phyloP scores from a whole-genome alignment of 2,113 vertebrate genomes.

The Trochalopteron elliotii region DNA sequence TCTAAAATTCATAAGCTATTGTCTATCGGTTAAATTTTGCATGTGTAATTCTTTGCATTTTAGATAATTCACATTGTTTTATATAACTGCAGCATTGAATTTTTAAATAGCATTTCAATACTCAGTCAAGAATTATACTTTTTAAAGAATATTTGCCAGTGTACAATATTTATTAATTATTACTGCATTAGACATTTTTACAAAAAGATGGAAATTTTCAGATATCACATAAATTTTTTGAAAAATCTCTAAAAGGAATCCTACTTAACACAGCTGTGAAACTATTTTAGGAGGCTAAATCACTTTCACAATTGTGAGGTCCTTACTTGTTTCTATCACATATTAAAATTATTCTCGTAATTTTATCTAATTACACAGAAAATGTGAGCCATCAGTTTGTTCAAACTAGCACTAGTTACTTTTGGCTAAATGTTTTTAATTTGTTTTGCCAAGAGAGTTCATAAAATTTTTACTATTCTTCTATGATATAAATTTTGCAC shows the following conservation, averaged over 20 bases:
- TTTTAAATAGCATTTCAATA: conserved; percentile 44
- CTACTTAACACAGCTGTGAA: conserved; percentile 56
- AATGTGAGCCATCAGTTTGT: conserved; percentile 29
- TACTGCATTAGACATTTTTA: conserved; percentile 51
- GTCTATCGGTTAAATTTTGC: background rate
- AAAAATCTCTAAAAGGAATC: conserved; percentile 60
- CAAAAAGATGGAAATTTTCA: conserved; percentile 54
- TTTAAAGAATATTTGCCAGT: conserved; percentile 6
- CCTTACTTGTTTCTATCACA: conserved; percentile 50
- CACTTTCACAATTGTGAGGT: conserved; percentile 35
- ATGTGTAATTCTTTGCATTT: conserved; percentile 17
- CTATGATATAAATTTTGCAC: background rate
- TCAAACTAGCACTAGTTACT: conserved; percentile 13
- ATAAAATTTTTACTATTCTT: background rate
- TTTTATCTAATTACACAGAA: conserved; percentile 30
- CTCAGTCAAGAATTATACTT: background rate
- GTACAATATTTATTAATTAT: conserved; percentile 27
- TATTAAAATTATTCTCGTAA: conserved; percentile 61
- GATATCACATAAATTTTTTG: conserved; percentile 42
- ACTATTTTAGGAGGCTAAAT: conserved; percentile 59
- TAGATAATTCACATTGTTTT: conserved; percentile 32
- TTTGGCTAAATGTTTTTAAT: conserved; percentile 20
- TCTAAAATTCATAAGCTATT: conserved; percentile 24
- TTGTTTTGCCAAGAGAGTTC: background rate
- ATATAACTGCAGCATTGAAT: background rate